Evolutionary conservation across 2,888 invertebrate species (phyloP), one percentile per base, ranked within the genome.

Genomic region (Daptonema setosum): DNA sequence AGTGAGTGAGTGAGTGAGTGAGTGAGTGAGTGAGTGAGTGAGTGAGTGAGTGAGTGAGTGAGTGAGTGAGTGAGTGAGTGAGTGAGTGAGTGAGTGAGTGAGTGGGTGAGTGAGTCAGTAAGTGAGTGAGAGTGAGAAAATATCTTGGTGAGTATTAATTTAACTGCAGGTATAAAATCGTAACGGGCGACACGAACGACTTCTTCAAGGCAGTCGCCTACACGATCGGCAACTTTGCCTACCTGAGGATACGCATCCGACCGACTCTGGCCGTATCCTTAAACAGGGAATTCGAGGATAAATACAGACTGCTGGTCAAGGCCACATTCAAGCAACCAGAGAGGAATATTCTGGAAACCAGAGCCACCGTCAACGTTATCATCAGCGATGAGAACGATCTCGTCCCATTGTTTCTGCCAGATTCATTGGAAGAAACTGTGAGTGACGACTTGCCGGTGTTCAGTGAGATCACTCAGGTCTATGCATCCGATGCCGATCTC

Each of bases 401-500:
- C 62, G 85, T 83, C 71, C 95, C 95, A 45, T 76, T 93, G 35
- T 95, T 95, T 75, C 85, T 85, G 71, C 85, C 85, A 28, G 82
- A 81, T 54, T 82, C 83, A 63, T 93, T 93, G 74, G 82, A 83
- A 67, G 82, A 81, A 52, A 80, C 80, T n/a, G 81, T 93, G 48
- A 80, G 82, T 26, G 91, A 91, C 73, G 88, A 91, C 71, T 81
- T 83, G 58, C 81, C 85, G 17, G 75, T 87, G 58, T 86, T 90
- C 73, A 79, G 80, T 57, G 85, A 82, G 70, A 79, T 90, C 58
- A 74, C 82, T 43, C 80, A 78, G 67, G 74, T 78, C 17, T 72
- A 80, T 41, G 95, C 93, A 0, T 88, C 87, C 68, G 95, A 97
- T 74, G 91, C 95, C 2, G 95, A 97, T 72, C 76, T 86, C 41